Evolutionary conservation across 1,140 invertebrate genomes (phyloP).

Genomic region (Stenopsyche tienmushanensis): DNA sequence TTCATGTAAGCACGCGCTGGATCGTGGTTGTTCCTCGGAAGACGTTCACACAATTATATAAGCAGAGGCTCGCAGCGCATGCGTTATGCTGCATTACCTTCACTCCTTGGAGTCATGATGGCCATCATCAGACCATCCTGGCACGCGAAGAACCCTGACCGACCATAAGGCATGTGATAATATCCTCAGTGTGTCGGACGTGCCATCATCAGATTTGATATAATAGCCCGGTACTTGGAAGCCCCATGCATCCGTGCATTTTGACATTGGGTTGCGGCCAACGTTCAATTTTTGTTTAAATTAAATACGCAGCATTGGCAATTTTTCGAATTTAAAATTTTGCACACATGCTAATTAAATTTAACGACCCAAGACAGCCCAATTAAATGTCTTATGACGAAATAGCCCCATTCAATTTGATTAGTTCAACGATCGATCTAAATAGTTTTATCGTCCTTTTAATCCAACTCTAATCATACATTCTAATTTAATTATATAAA

Average conservation of each 20-base stretch:
- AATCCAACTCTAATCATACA: too few species aligned
- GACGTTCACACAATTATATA: conserved; percentile 28
- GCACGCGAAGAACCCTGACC: conserved; percentile 4
- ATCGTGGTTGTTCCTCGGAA: conserved; percentile 5
- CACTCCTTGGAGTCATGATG: neutral
- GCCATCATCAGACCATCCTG: conserved; percentile 3
- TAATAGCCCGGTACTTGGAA: neutral
- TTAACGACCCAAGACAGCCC: too few species aligned
- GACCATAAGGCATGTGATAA: conserved; percentile 19
- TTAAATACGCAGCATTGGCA: too few species aligned
- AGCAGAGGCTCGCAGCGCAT: neutral
- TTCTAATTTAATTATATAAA: too few species aligned
- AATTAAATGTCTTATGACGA: too few species aligned
- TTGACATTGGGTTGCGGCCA: neutral
- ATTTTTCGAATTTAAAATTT: too few species aligned
- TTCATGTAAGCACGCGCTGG: conserved; percentile 22
- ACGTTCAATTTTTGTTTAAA: neutral
- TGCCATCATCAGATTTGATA: neutral
- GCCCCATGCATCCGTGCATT: neutral
- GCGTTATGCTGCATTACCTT: neutral
- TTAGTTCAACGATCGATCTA: too few species aligned
- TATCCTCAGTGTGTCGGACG: neutral
- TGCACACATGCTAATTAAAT: too few species aligned
- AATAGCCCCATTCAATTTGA: too few species aligned
- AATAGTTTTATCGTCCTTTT: too few species aligned